These are phyloP conservation scores for Psococerastis gibbosa DNA, from an alignment of 2,888 invertebrate species.

Conservation along the genomic window DNA sequence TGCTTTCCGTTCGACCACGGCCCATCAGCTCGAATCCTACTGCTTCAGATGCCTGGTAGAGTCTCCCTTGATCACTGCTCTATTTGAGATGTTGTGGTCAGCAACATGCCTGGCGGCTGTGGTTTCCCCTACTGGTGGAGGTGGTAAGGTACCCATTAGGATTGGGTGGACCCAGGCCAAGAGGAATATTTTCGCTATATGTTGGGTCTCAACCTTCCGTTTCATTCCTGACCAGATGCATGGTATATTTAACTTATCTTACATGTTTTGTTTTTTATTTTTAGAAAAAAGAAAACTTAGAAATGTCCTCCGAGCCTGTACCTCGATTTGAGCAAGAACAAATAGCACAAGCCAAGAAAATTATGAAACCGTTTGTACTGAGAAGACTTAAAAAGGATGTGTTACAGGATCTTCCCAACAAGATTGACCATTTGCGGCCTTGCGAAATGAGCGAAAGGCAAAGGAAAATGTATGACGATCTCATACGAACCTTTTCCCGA, in stretches of 20 bases:
- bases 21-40: too few relatives aligned
- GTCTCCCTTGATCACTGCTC: too few relatives aligned
- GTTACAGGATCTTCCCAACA: slow-evolving; percentile 64
- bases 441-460: slow-evolving; percentile 55
- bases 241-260: slow-evolving; percentile 15
- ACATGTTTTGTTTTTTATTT: slow-evolving; percentile 16
- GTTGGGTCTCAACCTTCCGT: too few relatives aligned
- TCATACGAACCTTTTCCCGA: slow-evolving; percentile 44
- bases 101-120: too few relatives aligned
- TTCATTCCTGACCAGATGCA: background rate
- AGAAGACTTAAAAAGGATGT: slow-evolving; percentile 76
- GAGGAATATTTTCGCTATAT: too few relatives aligned
- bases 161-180: too few relatives aligned
- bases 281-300: slow-evolving; percentile 9
- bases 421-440: slow-evolving; percentile 47
- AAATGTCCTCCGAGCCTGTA: background rate
- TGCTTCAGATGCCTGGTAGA: too few relatives aligned
- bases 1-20: too few relatives aligned
- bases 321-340: slow-evolving; percentile 77
- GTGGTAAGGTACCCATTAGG: too few relatives aligned
- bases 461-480: slow-evolving; percentile 48
- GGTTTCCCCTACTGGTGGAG: too few relatives aligned
- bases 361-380: slow-evolving; percentile 90
- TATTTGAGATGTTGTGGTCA: too few relatives aligned
- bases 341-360: slow-evolving; percentile 80